Evolutionary conservation across 53 echinoderm and acorn worm species (phyloP).

Genomic region (Patiria pectinifera): DNA sequence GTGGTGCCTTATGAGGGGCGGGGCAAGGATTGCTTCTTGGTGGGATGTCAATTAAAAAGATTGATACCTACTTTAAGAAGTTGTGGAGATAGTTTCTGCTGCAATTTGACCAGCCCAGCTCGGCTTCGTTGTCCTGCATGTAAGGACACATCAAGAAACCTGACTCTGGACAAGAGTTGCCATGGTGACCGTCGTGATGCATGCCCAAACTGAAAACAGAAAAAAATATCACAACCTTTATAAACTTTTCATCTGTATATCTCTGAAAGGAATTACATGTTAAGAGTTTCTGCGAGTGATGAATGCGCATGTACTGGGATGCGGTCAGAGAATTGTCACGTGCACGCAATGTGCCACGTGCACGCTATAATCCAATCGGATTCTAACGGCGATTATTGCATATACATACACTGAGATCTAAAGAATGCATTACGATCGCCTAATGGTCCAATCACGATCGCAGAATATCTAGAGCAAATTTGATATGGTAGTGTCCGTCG

Average conservation of each 20-base stretch:
- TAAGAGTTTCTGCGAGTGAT: too few species aligned
- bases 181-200: conserved; percentile 44
- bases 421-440: background rate
- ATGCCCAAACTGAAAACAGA: conserved; percentile 11
- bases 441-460: background rate
- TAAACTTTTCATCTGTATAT: background rate
- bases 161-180: conserved; percentile 32
- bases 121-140: conserved; percentile 24
- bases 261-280: too few species aligned
- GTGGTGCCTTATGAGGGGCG: background rate
- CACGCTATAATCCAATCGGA: too few species aligned
- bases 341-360: too few species aligned
- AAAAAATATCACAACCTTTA: background rate
- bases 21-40: background rate
- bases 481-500: background rate
- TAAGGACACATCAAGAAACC: conserved; percentile 35
- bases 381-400: too few species aligned
- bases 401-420: background rate
- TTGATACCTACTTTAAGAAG: conserved; percentile 6
- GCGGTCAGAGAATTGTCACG: too few species aligned
- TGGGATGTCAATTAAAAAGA: background rate
- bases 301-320: too few species aligned
- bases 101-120: conserved; percentile 15
- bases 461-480: too few species aligned
- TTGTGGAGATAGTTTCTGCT: conserved; percentile 17